Base-by-base conservation (phyloP, 2,113 vertebrate species). In the Leptodactylus fuscus region DNA sequence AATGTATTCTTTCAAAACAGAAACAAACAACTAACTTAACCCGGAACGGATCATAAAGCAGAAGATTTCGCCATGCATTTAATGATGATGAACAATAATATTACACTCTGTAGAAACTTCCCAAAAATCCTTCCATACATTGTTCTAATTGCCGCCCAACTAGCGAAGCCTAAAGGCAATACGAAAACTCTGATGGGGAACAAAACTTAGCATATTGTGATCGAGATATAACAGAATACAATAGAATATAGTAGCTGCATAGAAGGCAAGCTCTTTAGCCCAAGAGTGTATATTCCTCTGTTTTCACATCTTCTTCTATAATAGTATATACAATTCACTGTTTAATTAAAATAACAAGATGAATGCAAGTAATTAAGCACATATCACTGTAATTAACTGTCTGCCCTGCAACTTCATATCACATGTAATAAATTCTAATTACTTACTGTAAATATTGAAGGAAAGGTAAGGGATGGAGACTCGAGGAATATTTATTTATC, bases 1-100 rank as follows among this genome's bases (percentile, higher is more conserved):
- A 82, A 81, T 80, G 9, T 81, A 83, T 78, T 83, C 48, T 85
- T 80, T 80, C 34, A 78, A 70, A 82, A 82, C 41, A 78, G 46
- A 87, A 76, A 81, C 86, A 82, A 79, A 79, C 83, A 85, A 69
- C 76, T 70, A 85, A 85, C 75, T 80, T 85, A 80, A 69, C 74
- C 83, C n/a, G 46, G 82, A 36, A 41, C 32, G 34, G 16, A 53
- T 79, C 38, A 85, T 69, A 78, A 85, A 70, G 16, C 74, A 41
- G 60, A 29, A 53, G 53, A 58, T 85, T 71, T 85, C n/a, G n/a
- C n/a, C n/a, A n/a, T n/a, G n/a, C n/a, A n/a, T 32, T 55, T 18
- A 20, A 71, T 78, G 70, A 36, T 38, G 70, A 80, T 3, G 8
- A 46, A 24, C 38, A 15, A 46, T 29, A 53, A n/a, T 41, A 24